Evolutionary conservation across 1,140 invertebrate genomes (phyloP).

Genomic region (Phocides pigmalion): DNA sequence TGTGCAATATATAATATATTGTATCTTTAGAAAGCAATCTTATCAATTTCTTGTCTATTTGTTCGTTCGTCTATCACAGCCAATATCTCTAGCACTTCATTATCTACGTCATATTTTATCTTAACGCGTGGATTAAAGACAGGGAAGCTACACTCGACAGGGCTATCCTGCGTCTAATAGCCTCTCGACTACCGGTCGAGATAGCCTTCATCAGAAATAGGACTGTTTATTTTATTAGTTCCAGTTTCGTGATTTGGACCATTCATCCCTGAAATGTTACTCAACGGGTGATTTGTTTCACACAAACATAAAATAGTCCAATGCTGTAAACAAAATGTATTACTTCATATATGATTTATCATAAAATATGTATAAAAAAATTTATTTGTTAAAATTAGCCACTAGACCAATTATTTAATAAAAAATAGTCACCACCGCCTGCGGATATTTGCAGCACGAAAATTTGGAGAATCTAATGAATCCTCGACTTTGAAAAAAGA

Average conservation of each 20-base stretch:
- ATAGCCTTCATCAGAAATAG: constrained; percentile 1
- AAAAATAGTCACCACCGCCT: no score
- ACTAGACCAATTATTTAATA: no score
- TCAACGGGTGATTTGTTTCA: background rate
- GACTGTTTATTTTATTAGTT: constrained; percentile 3
- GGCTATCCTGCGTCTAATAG: constrained; percentile 5
- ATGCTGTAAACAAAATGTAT: background rate
- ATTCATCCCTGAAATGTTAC: background rate
- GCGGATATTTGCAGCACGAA: no score
- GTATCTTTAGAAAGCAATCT: no score
- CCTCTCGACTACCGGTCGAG: background rate
- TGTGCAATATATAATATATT: no score
- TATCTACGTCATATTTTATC: background rate
- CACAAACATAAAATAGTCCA: background rate
- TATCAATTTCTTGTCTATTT: no score
- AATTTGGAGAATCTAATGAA: no score
- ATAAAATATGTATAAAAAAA: no score
- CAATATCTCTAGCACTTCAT: background rate
- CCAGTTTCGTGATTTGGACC: background rate
- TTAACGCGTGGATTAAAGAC: background rate
- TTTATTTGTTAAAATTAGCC: no score
- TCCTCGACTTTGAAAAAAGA: no score
- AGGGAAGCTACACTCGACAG: background rate
- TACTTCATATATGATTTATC: no score
- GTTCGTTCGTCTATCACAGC: no score